These are phyloP conservation scores for Hepsetus odoe DNA, from an alignment of 2,113 vertebrate species.

Conservation along the genomic window DNA sequence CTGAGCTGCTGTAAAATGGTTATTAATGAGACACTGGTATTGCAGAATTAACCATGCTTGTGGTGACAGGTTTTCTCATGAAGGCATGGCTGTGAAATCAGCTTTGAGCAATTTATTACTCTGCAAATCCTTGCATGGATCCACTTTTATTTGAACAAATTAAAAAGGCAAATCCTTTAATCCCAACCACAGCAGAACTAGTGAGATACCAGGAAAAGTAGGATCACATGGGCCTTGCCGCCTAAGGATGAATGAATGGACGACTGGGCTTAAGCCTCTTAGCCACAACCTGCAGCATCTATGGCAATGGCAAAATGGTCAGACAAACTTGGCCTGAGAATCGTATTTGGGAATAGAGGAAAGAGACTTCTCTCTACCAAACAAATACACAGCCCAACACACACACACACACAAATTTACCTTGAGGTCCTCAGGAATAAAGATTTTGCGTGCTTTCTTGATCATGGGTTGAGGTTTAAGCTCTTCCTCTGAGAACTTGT, in stretches of 20 bases:
- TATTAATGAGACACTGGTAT: conserved; percentile 23
- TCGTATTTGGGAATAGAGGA: background rate
- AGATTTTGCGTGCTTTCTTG: conserved; percentile 90
- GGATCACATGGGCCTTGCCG: conserved; percentile 38
- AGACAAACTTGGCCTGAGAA: background rate
- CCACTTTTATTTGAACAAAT: conserved; percentile 74
- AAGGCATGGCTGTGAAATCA: conserved; percentile 60
- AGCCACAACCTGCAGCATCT: conserved; percentile 54
- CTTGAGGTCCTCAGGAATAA: conserved; percentile 89
- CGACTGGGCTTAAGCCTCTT: conserved; percentile 72
- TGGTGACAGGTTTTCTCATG: conserved; percentile 27
- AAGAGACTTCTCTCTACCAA: background rate
- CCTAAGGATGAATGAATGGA: conserved; percentile 52
- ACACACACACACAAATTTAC: conserved; percentile 68
- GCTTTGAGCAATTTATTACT: conserved; percentile 72
- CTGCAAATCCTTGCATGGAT: conserved; percentile 64
- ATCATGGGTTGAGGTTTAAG: conserved; percentile 92
- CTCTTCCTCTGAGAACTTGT: conserved; percentile 89
- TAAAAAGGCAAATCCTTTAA: conserved; percentile 76
- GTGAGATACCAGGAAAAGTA: conserved; percentile 63
- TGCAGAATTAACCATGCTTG: conserved; percentile 9
- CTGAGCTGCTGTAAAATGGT: background rate
- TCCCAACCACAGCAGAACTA: conserved; percentile 62
- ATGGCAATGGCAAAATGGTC: conserved; percentile 50
- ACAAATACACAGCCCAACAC: background rate